Base-by-base conservation (phyloP, 2,797 vertebrate genomes). In the Anguilla marmorata region DNA sequence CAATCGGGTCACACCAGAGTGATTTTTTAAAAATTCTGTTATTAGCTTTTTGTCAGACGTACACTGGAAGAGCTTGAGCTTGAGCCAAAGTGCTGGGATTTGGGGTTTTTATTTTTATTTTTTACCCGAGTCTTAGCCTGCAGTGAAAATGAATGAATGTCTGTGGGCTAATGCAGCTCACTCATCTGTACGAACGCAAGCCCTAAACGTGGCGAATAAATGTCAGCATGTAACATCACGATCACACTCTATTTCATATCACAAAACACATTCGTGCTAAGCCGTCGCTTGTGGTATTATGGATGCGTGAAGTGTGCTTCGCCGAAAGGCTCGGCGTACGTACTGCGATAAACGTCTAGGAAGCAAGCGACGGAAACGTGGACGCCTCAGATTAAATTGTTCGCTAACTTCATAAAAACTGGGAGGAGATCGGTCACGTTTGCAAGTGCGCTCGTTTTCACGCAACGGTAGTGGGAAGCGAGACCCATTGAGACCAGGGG, bases 1-100 rank as follows among this genome's bases (percentile, higher is more conserved):
- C 88, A 4, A 85, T 92, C 90, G 92, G 89, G 91, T 91, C 92
- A 95, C 93, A 93, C 92, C 89, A 93, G 74, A 90, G 91, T 89
- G 90, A 60, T 82, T 30, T 52, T 74, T 80, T 66, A 87, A 33
- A 56, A 74, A 50, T 50, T 87, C 21, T 45, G 76, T 85, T 74
- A 41, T 21, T 50, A 66, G n/a, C 30, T 33, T 86, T 27, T 80
- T 69, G 50, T 60, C 12, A 19, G 72, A 60, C 4, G 21, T 30
- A 83, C 72, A 54, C 83, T 69, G 84, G 27, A 45, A 21, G 54
- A 45, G 33, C 41, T 41, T 8, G 54, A 45, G 33, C 41, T 41
- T 8, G 27, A 14, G 56, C 6, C 16, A 27, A 21, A 60, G 82
- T 58, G 37, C 27, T 52, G 58, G 52, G 24, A 30, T 30, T 12